Conservation (phyloP, 2,113 vertebrate genomes). For the Gopherus evgoodei region DNA sequence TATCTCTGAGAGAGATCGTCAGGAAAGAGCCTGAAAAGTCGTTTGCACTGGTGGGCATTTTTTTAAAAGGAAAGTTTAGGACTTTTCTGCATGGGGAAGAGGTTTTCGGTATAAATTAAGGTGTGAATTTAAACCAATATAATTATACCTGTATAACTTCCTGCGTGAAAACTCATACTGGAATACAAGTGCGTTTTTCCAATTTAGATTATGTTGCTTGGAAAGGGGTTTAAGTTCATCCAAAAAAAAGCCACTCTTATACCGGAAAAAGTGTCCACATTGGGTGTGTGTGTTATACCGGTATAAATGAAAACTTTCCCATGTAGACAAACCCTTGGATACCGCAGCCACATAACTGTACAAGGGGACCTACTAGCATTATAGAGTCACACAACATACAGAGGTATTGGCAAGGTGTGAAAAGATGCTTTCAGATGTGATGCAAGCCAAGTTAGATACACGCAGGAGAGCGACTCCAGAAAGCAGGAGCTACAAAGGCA, state of each 20-base stretch:
- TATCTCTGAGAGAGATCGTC: neutral
- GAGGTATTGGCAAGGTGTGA: neutral
- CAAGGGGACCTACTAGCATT: neutral
- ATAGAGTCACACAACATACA: no score
- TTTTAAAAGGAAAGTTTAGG: neutral
- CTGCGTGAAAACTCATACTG: neutral
- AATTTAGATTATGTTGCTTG: neutral
- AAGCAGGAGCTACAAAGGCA: neutral
- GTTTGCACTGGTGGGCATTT: neutral
- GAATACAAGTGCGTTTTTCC: neutral
- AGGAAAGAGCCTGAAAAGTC: neutral
- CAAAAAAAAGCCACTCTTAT: neutral
- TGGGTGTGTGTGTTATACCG: accelerated
- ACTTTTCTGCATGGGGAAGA: neutral
- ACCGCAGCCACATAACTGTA: neutral
- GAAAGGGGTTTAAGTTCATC: neutral
- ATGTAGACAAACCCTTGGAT: neutral
- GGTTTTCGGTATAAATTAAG: neutral
- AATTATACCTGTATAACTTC: neutral
- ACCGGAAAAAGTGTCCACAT: accelerated
- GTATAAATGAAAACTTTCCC: neutral
- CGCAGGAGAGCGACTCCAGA: neutral
- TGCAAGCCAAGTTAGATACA: neutral
- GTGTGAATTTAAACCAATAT: neutral
- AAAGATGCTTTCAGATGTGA: neutral